phyloP scores from a whole-genome alignment of 2,797 vertebrate genomes.

The Gadopsis marmoratus region DNA sequence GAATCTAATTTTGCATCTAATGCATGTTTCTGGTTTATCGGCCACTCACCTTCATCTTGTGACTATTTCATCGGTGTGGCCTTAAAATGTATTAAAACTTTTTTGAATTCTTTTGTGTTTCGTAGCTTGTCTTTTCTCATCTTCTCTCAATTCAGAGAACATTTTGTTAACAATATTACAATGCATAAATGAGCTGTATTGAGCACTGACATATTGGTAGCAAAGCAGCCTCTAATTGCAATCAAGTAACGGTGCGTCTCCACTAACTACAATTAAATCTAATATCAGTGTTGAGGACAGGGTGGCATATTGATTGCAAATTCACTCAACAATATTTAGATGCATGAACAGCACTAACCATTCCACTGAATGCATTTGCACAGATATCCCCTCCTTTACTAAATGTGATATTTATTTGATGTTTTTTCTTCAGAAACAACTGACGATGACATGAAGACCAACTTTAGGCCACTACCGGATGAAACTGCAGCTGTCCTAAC shows the following conservation, averaged over 20 bases:
- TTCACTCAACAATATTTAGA: constrained; percentile 20
- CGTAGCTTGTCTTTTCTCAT: neutral
- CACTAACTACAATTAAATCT: constrained; percentile 13
- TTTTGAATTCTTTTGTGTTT: neutral
- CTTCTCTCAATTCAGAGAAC: neutral
- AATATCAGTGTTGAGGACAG: constrained; percentile 15
- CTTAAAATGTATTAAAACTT: neutral
- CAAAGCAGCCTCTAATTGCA: constrained; percentile 25
- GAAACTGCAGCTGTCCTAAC: constrained; percentile 43
- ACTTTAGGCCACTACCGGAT: constrained; percentile 1
- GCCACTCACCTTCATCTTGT: neutral
- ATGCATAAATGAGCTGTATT: neutral
- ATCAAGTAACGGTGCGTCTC: neutral
- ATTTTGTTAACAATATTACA: constrained; percentile 4
- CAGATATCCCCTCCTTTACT: neutral
- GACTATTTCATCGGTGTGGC: neutral
- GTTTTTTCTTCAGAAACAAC: constrained; percentile 26
- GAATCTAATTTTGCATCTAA: neutral
- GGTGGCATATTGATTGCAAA: constrained; percentile 13
- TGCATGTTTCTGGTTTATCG: neutral
- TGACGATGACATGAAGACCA: constrained; percentile 32
- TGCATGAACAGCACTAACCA: neutral
- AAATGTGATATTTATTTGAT: constrained; percentile 9
- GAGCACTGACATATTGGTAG: neutral
- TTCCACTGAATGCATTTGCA: neutral